Conservation (phyloP, 2,797 vertebrate species). For the Sebastes baramenuke region DNA sequence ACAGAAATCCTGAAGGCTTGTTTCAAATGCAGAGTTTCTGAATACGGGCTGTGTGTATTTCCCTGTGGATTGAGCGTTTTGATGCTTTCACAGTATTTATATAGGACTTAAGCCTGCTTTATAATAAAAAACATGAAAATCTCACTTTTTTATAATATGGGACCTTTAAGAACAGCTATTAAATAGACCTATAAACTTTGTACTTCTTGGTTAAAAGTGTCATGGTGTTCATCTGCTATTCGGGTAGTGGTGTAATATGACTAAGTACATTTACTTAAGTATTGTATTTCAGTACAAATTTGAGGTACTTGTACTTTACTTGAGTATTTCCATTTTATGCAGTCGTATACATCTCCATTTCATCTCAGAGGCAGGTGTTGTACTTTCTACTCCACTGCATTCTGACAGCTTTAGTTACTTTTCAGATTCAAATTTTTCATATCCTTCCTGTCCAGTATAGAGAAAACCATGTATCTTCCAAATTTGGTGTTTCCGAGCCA, state of each 20-base stretch:
- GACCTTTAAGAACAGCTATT: not conserved
- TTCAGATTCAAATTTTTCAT: not conserved
- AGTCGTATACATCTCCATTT: not conserved
- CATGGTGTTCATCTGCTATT: not conserved
- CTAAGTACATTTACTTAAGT: not conserved
- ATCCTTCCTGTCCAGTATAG: not conserved
- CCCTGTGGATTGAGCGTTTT: too few species aligned
- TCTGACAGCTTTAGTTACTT: not conserved
- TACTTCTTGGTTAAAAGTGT: not conserved
- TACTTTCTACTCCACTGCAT: not conserved
- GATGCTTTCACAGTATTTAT: too few species aligned
- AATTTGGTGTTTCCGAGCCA: too few species aligned
- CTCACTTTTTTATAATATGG: too few species aligned
- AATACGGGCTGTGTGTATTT: too few species aligned
- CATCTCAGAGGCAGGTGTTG: not conserved
- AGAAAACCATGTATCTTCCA: too few species aligned
- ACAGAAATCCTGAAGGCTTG: rapidly evolving
- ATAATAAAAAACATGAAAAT: too few species aligned
- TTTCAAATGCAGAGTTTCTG: too few species aligned
- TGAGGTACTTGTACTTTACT: not conserved
- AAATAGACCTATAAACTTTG: not conserved
- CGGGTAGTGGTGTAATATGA: not conserved
- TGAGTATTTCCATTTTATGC: not conserved
- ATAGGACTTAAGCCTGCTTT: too few species aligned
- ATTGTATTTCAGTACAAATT: not conserved